Conservation (phyloP, 2,888 invertebrate genomes). For the Dynastes maya region DNA sequence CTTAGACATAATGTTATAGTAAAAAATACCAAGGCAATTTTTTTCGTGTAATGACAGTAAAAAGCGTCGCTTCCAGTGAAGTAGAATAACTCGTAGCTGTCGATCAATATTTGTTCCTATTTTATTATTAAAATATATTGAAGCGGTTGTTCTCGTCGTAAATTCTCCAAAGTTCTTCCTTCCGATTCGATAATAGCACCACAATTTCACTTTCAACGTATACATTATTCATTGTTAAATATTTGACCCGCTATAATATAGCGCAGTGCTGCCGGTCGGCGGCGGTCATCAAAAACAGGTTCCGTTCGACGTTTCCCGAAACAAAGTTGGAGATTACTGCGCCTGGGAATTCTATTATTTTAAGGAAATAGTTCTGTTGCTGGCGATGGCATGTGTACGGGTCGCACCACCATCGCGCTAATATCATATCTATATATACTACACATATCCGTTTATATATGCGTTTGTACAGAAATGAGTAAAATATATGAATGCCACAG, state of each 20-base stretch:
- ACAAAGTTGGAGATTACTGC: constrained; percentile 33
- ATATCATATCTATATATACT: constrained; percentile 6
- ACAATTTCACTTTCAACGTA: constrained; percentile 35
- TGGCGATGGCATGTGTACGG: background rate
- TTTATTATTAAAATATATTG: constrained; percentile 23
- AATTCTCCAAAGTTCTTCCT: constrained; percentile 27
- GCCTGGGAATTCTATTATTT: constrained; percentile 36
- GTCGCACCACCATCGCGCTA: constrained; percentile 31
- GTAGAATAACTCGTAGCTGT: background rate
- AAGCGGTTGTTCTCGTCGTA: constrained; percentile 4
- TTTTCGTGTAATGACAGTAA: too few relatives aligned
- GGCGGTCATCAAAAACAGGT: constrained; percentile 19
- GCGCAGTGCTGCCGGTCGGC: background rate
- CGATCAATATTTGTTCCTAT: constrained; percentile 14
- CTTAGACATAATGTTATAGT: too few relatives aligned
- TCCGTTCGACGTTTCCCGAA: constrained; percentile 15
- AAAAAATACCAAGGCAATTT: too few relatives aligned
- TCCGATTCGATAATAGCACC: constrained; percentile 4
- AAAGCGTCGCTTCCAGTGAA: too few relatives aligned
- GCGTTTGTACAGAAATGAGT: background rate
- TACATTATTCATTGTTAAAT: constrained; percentile 39
- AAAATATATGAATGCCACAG: constrained; percentile 10
- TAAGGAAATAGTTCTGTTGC: constrained; percentile 37
- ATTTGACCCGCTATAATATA: constrained; percentile 23
- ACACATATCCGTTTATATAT: too few relatives aligned